These are phyloP conservation scores for Amphiura filiformis DNA, from an alignment of 35 echinoderm and acorn worm genomes.

Conservation along the genomic window DNA sequence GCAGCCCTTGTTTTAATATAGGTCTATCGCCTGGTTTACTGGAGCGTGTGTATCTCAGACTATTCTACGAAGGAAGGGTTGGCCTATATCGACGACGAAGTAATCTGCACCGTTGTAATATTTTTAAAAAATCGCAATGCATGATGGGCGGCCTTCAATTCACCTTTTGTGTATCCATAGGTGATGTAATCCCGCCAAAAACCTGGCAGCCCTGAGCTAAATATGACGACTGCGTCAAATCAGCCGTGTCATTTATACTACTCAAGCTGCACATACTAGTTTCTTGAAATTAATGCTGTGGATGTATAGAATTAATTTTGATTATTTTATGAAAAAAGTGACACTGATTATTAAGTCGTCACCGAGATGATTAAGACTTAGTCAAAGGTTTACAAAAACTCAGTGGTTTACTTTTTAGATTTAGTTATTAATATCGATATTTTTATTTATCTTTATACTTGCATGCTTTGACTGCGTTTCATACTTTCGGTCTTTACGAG, in stretches of 20 bases:
- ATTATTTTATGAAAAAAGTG: too few species aligned
- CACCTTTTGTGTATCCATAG: background rate
- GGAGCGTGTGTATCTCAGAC: too few species aligned
- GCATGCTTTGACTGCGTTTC: background rate
- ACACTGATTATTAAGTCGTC: background rate
- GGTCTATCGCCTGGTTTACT: too few species aligned
- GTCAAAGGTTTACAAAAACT: too few species aligned
- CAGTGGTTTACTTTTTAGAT: background rate
- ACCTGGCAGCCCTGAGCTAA: background rate
- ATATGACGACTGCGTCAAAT: background rate
- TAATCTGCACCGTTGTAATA: too few species aligned
- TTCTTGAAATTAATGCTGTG: background rate
- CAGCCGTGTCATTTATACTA: background rate
- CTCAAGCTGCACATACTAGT: background rate
- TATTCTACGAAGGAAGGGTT: too few species aligned
- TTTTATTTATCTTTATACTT: background rate
- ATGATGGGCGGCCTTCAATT: too few species aligned
- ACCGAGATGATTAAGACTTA: background rate
- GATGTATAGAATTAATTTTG: background rate
- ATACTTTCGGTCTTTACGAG: background rate
- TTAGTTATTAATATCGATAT: background rate
- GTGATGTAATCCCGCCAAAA: background rate
- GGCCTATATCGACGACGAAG: too few species aligned
- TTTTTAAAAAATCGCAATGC: too few species aligned
- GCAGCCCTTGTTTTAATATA: too few species aligned